Conservation (phyloP, 1,140 invertebrate genomes). For the Conus betulinus region DNA sequence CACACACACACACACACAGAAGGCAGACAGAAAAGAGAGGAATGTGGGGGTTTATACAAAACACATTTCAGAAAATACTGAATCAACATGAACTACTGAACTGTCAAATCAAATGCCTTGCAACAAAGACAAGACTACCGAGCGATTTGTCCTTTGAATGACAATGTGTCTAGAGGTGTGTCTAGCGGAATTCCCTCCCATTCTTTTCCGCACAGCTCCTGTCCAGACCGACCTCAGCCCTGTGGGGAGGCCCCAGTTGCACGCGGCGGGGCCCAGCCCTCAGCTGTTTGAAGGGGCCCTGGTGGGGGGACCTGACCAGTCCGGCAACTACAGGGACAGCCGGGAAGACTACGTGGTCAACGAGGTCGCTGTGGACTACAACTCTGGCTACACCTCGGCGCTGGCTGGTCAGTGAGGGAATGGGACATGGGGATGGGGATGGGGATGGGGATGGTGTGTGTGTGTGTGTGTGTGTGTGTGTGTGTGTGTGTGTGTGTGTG, state of each 20-base stretch:
- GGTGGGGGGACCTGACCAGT: slow-evolving; percentile 71
- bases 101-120: no score
- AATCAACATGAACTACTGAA: no score
- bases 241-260: slow-evolving; percentile 34
- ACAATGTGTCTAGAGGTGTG: no score
- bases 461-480: no score
- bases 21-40: neutral
- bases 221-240: slow-evolving; percentile 44
- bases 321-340: slow-evolving; percentile 65
- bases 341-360: slow-evolving; percentile 70
- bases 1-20: neutral
- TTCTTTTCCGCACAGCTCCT: slow-evolving; percentile 42
- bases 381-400: slow-evolving; percentile 69
- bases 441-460: no score
- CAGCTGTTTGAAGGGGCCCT: slow-evolving; percentile 65
- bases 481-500: no score
- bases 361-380: slow-evolving; percentile 74
- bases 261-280: slow-evolving; percentile 54
- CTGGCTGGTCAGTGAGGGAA: no score
- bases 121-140: no score
- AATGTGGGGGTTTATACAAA: neutral
- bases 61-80: neutral
- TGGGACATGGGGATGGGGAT: no score
- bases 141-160: no score
- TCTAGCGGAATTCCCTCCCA: neutral